A percentile compares a stretch with the other conserved stretches of the same genome.
phyloP scores from a whole-genome alignment of 2,113 vertebrate genomes.

The Capreolus pygargus region DNA sequence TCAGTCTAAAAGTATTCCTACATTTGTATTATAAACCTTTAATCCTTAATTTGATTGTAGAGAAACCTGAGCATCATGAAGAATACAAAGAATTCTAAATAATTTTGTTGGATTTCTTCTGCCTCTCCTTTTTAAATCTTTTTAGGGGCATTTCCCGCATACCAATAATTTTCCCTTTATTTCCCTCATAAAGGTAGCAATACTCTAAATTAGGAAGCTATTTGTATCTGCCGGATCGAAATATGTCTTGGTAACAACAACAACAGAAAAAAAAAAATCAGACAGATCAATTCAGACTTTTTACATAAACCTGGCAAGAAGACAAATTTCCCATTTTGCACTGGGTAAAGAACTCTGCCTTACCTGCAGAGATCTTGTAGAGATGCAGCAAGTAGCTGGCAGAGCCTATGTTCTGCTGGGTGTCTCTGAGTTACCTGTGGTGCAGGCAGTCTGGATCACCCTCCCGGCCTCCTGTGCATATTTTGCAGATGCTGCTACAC shows the following conservation, averaged over 20 bases:
- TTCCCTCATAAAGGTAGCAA: neutral
- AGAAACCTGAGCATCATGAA: neutral
- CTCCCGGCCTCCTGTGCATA: neutral
- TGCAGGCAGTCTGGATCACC: neutral
- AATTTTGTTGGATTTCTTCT: neutral
- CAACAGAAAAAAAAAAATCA: neutral
- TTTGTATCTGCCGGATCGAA: neutral
- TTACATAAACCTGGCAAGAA: conserved; percentile 34
- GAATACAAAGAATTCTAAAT: neutral
- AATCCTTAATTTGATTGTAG: neutral
- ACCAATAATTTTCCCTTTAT: neutral
- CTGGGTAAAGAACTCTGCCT: neutral
- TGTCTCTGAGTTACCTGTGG: conserved; percentile 27
- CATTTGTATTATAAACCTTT: neutral
- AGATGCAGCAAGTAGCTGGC: neutral
- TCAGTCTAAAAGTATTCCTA: neutral
- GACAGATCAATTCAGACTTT: conserved; percentile 26
- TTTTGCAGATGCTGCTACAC: conserved; percentile 63
- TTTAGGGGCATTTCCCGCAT: neutral
- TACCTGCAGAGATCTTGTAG: neutral
- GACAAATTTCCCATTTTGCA: neutral
- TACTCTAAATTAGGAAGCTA: neutral
- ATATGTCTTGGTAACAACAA: neutral
- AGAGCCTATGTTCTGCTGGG: conserved; percentile 1
- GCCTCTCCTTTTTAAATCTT: neutral